These are phyloP conservation scores for Nomada goodeniana DNA, from an alignment of 2,888 invertebrate genomes.

Conservation along the genomic window DNA sequence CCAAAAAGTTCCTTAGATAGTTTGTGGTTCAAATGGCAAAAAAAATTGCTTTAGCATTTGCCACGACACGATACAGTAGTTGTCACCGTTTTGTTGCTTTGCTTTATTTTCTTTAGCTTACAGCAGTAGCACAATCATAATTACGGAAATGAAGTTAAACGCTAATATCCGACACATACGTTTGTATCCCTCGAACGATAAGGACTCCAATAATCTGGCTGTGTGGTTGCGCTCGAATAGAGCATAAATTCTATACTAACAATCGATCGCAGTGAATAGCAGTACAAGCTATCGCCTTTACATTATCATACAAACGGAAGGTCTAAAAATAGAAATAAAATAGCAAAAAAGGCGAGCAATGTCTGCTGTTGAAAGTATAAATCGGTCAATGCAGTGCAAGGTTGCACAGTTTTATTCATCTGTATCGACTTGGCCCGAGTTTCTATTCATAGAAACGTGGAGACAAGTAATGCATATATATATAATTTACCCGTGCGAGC, in stretches of 20 bases:
- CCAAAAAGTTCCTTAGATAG: no score
- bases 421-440: constrained; percentile 38
- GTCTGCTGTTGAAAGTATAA: constrained; percentile 42
- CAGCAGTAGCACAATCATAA: no score
- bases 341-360: background rate
- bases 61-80: no score
- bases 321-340: constrained; percentile 4
- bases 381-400: constrained; percentile 66
- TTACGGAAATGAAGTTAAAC: background rate
- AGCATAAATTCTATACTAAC: background rate
- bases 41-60: no score
- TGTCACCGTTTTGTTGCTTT: no score
- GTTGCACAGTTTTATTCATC: constrained; percentile 61
- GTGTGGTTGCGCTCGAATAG: background rate
- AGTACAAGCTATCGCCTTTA: background rate
- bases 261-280: background rate
- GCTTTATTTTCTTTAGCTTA: no score
- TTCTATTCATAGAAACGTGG: constrained; percentile 66
- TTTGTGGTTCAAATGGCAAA: no score
- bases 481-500: constrained; percentile 47
- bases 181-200: background rate
- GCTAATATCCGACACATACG: background rate
- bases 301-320: background rate
- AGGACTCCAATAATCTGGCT: background rate
- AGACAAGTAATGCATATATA: constrained; percentile 38